Base-by-base conservation (phyloP, 2,797 vertebrate species). In the Takifugu ocellatus region DNA sequence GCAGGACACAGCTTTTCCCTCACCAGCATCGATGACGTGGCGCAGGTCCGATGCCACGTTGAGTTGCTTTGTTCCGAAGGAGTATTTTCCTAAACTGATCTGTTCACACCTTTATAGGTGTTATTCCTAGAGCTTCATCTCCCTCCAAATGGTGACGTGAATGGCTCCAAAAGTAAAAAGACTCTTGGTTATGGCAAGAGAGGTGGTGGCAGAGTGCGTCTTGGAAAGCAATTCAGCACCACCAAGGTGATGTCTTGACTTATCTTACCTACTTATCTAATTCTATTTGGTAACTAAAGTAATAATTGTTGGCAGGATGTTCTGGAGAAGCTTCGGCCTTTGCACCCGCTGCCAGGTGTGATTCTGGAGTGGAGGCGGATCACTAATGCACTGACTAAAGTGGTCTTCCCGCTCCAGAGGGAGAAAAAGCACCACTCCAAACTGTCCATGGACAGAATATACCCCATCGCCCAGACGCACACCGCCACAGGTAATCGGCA, bases 351-450 rank as follows among this genome's bases (percentile, higher is more conserved):
- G 76, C 96, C 97, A 16, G 94, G 91, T n/a, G 85, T 98, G 62
- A 96, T 99, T 79, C 56, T 99, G 59, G 97, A 99, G 71, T 99
- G 97, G 97, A 94, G 95, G 82, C 91, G 93, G 75, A 97, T 99
- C 82, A 95, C 93, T 24, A 97, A 96, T 1, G 95, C 96, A 57
- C 83, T 99, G 87, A 96, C 94, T 59, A 99, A 98, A 87, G 95
- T 98, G 80, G 91, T 97, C 56, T 97, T 96, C 83, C 94, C 96
- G 3, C 88, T 99, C 54, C 95, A 98, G 85, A 90, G 94, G 72
- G 93, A 93, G 87, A 98, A 93, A 49, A 62, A 52, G 46, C 79
- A 92, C 69, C 92, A 94, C 77, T 70, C 86, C n/a, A 63, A 68
- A 1, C 88, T 99, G 66, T 84, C 87, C 63, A 99, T 99, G 96